Evolutionary conservation across 2,888 invertebrate species (phyloP).

Genomic region (Oxycera nigricornis): DNA sequence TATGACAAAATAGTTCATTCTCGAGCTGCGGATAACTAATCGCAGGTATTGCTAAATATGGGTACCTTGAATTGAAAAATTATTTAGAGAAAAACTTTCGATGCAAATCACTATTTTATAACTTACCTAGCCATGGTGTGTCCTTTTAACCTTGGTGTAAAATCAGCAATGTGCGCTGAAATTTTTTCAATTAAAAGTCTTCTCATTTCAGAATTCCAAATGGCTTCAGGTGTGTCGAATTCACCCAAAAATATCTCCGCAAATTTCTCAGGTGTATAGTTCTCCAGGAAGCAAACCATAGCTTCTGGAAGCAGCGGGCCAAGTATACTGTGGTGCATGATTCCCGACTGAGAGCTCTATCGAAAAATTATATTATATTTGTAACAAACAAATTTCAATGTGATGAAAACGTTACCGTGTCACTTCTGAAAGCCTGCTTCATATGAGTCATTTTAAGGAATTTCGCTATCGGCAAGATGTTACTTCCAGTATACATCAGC

Average conservation of each 20-base stretch:
- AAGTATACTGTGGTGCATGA: constrained; percentile 91
- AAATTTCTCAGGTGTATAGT: constrained; percentile 97
- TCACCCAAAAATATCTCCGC: constrained; percentile 97
- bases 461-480: constrained; percentile 92
- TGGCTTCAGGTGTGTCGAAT: constrained; percentile 99
- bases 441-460: constrained; percentile 94
- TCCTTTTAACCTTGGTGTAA: constrained; percentile 90
- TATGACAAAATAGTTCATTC: constrained; percentile 96
- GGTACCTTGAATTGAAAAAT: constrained; percentile 67
- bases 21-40: constrained; percentile 94
- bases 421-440: constrained; percentile 92
- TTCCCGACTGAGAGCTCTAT: constrained; percentile 70
- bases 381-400: neutral
- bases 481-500: constrained; percentile 98
- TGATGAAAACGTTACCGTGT: constrained; percentile 71
- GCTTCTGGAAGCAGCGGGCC: constrained; percentile 96
- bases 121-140: constrained; percentile 84
- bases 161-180: constrained; percentile 96
- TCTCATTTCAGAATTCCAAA: constrained; percentile 98
- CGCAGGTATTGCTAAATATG: constrained; percentile 93
- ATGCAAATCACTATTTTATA: constrained; percentile 1
- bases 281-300: constrained; percentile 98
- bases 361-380: constrained; percentile 2
- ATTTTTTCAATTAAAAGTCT: constrained; percentile 96
- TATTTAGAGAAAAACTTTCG: neutral